phyloP scores from a whole-genome alignment of 2,113 vertebrate genomes.

The Tragelaphus buxtoni region DNA sequence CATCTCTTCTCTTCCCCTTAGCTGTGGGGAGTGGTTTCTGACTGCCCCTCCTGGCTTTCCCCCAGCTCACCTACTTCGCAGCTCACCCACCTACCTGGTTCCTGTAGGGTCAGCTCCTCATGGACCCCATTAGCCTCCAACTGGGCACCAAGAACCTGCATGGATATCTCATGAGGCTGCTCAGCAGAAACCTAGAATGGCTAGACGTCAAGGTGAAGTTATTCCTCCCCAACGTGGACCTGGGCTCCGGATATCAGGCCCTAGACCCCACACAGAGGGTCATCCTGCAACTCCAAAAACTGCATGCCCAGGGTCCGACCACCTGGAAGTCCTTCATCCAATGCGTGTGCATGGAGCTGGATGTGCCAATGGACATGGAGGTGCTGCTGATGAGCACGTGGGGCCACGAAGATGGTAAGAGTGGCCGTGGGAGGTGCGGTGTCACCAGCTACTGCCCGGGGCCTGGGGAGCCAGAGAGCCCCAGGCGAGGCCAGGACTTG shows the following conservation, averaged over 20 bases:
- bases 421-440: fast-evolving
- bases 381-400: slow-evolving; percentile 80
- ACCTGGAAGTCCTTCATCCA: slow-evolving; percentile 82
- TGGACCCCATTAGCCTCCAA: background rate
- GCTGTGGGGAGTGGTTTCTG: background rate
- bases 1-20: background rate
- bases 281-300: slow-evolving; percentile 72
- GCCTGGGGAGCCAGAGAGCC: background rate
- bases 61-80: background rate
- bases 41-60: background rate
- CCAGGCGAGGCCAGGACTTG: background rate
- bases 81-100: background rate
- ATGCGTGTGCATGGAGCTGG: slow-evolving; percentile 80
- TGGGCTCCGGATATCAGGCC: background rate
- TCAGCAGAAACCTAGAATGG: slow-evolving; percentile 57
- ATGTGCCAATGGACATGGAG: slow-evolving; percentile 87
- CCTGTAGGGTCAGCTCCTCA: background rate
- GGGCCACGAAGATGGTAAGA: slow-evolving; percentile 72
- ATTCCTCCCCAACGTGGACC: slow-evolving; percentile 57
- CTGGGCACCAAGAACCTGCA: slow-evolving; percentile 63
- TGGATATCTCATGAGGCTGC: slow-evolving; percentile 75
- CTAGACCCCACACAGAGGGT: background rate
- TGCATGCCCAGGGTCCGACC: slow-evolving; percentile 46
- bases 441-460: background rate
- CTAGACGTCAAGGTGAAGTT: slow-evolving; percentile 47